Evolutionary conservation across 2,888 invertebrate species (phyloP).

Genomic region (Herminia tarsipennalis): DNA sequence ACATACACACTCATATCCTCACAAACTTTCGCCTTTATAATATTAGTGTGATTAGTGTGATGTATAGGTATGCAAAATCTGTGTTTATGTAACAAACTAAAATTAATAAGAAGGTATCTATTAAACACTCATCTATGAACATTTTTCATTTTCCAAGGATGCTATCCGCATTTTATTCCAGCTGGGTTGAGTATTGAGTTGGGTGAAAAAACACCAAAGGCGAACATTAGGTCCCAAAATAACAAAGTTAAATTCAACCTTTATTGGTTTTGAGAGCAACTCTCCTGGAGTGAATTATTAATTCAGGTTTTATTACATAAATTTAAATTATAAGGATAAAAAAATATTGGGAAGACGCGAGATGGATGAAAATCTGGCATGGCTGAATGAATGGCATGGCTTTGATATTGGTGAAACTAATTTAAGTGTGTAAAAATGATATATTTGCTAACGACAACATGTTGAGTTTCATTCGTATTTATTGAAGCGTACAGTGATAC

Average conservation of each 20-base stretch:
- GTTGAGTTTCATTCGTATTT: conserved; percentile 4
- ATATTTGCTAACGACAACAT: conserved; percentile 3
- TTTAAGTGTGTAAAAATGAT: neutral
- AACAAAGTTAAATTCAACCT: conserved; percentile 21
- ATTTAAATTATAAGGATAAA: neutral
- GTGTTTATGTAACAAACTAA: too few species aligned
- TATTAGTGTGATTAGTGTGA: too few species aligned
- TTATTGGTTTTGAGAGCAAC: conserved; percentile 4
- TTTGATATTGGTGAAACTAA: too few species aligned
- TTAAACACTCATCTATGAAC: too few species aligned
- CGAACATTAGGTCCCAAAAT: conserved; percentile 5
- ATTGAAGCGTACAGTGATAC: conserved; percentile 13
- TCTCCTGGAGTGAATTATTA: neutral
- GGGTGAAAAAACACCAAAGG: neutral
- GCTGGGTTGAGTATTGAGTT: neutral
- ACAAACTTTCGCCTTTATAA: too few species aligned
- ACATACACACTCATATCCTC: too few species aligned
- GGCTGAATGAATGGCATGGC: too few species aligned
- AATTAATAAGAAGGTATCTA: too few species aligned
- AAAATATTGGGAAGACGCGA: neutral
- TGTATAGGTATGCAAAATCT: too few species aligned
- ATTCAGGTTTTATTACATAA: neutral
- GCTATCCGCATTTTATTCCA: conserved; percentile 7
- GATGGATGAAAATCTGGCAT: too few species aligned
- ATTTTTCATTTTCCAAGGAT: too few species aligned